These are phyloP conservation scores for Beris chalybata DNA, from an alignment of 2,888 invertebrate species.

Conservation along the genomic window DNA sequence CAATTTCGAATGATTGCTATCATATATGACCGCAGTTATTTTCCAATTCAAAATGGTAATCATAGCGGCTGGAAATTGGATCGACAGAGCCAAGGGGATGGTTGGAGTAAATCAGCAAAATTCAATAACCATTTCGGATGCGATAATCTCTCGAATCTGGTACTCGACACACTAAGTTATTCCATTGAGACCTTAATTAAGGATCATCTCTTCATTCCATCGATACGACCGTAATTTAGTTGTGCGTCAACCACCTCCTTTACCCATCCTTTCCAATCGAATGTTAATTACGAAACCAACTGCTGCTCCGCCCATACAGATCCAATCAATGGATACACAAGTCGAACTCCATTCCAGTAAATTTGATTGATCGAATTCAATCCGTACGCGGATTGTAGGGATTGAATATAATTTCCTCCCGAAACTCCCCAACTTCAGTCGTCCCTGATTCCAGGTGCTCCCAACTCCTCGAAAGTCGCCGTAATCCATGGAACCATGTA, in stretches of 20 bases:
- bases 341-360: conserved; percentile 27
- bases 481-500: conserved; percentile 22
- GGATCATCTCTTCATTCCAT: conserved; percentile 26
- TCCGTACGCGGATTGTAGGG: conserved; percentile 21
- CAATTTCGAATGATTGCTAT: conserved; percentile 16
- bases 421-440: neutral
- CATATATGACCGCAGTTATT: conserved; percentile 11
- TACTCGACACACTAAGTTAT: conserved; percentile 8
- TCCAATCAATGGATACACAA: conserved; percentile 17
- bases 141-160: conserved; percentile 26
- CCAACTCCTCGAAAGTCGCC: neutral
- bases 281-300: conserved; percentile 12
- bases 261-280: neutral
- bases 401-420: conserved; percentile 9
- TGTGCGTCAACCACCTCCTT: neutral
- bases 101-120: conserved; percentile 12
- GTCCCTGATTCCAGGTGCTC: no score
- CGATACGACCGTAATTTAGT: neutral
- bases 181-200: conserved; percentile 25
- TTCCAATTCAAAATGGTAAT: conserved; percentile 17
- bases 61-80: neutral
- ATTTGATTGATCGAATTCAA: conserved; percentile 30
- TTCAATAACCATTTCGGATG: conserved; percentile 31
- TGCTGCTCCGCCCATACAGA: neutral
- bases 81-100: no score